These are phyloP conservation scores for Bellardia pandia DNA, from an alignment of 2,888 invertebrate genomes.

Conservation along the genomic window DNA sequence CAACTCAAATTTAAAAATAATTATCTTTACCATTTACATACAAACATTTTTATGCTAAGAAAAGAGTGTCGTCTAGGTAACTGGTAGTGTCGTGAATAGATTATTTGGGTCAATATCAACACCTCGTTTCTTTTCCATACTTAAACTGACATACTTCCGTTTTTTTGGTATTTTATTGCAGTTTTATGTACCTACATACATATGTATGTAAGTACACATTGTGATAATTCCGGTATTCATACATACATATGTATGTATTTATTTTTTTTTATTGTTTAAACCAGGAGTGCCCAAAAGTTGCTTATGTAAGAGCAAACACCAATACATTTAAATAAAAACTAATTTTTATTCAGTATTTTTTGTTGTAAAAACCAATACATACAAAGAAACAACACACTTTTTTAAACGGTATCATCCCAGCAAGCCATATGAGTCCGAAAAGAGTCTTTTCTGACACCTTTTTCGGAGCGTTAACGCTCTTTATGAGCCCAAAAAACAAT, in stretches of 20 bases:
- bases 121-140: constrained; percentile 24
- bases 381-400: no score
- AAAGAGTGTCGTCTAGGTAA: background rate
- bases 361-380: no score
- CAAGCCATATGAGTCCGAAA: no score
- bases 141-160: constrained; percentile 23
- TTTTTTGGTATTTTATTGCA: constrained; percentile 21
- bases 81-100: background rate
- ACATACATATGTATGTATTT: background rate
- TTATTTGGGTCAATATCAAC: constrained; percentile 61
- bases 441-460: no score
- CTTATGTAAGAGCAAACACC: no score
- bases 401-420: no score
- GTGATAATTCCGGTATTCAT: background rate
- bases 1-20: background rate
- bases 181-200: background rate
- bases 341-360: no score
- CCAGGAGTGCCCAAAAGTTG: no score
- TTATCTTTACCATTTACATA: background rate
- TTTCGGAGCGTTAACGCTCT: no score
- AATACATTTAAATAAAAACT: no score
- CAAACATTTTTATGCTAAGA: background rate
- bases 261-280: no score
- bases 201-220: background rate
- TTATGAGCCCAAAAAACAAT: no score